Evolutionary conservation across 2,888 invertebrate species (phyloP).

Genomic region (Drosophila mayaguana): DNA sequence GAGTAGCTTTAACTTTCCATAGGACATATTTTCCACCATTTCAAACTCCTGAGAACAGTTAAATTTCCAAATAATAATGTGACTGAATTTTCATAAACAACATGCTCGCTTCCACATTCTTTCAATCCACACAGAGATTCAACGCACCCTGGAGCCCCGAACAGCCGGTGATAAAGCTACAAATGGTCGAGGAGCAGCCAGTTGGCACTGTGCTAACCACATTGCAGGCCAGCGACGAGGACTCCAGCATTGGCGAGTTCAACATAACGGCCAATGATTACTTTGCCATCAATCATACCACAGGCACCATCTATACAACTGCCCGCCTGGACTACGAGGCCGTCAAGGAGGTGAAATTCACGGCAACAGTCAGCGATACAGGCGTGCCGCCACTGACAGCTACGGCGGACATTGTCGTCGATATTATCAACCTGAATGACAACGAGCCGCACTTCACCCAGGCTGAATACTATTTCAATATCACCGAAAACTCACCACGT

Average conservation of each 20-base stretch:
- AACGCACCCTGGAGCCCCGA: constrained; percentile 90
- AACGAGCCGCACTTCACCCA: constrained; percentile 92
- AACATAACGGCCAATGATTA: constrained; percentile 89
- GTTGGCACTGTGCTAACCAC: constrained; percentile 91
- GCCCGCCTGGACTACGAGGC: constrained; percentile 94
- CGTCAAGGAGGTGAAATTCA: constrained; percentile 91
- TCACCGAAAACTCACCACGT: constrained; percentile 91
- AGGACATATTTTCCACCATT: constrained; percentile 52
- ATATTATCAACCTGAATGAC: constrained; percentile 94
- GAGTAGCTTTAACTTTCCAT: constrained; percentile 66
- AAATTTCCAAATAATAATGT: constrained; percentile 10
- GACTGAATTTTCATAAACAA: constrained; percentile 21
- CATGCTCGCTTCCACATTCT: constrained; percentile 2
- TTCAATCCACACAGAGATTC: constrained; percentile 87
- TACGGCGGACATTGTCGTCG: constrained; percentile 91
- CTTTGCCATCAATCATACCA: constrained; percentile 92
- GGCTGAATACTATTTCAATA: constrained; percentile 89
- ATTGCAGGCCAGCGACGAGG: constrained; percentile 91
- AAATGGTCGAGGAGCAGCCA: constrained; percentile 93
- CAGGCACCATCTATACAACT: constrained; percentile 91
- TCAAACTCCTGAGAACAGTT: background rate
- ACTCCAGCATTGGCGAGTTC: constrained; percentile 93
- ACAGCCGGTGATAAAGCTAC: constrained; percentile 88
- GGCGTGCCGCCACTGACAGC: constrained; percentile 94
- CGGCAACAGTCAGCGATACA: constrained; percentile 93